These are phyloP conservation scores for Campoletis sonorensis DNA, from an alignment of 1,140 invertebrate species.

Conservation along the genomic window DNA sequence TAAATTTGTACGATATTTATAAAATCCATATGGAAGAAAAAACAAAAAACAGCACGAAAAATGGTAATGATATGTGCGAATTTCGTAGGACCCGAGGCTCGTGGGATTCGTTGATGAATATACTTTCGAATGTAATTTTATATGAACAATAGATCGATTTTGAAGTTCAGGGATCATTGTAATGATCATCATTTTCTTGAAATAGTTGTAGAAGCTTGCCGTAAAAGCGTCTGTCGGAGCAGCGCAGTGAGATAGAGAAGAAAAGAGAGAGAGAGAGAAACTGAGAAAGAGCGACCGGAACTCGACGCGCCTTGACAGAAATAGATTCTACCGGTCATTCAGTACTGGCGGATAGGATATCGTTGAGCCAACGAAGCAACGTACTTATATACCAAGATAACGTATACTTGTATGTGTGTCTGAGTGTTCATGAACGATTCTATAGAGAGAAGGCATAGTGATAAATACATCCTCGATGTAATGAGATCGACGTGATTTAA, in stretches of 20 bases:
- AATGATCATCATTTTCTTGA: not conserved
- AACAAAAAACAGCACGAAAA: not conserved
- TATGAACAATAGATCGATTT: not conserved
- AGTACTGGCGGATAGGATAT: constrained; percentile 33
- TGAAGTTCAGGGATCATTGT: not conserved
- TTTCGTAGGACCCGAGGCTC: not conserved
- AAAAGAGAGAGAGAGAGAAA: constrained; percentile 46
- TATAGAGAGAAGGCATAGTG: constrained; percentile 31
- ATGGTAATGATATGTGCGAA: not conserved
- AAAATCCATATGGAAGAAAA: not conserved
- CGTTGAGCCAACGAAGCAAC: not conserved
- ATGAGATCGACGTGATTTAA: constrained; percentile 47
- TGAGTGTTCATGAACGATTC: not conserved
- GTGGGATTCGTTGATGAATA: not conserved
- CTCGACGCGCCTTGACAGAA: constrained; percentile 51
- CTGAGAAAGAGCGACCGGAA: constrained; percentile 49
- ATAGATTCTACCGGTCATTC: constrained; percentile 45
- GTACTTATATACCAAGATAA: constrained; percentile 11
- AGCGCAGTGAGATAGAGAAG: constrained; percentile 47
- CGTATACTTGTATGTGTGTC: not conserved
- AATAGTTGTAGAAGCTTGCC: constrained; percentile 51
- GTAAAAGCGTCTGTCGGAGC: constrained; percentile 56
- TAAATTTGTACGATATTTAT: not conserved
- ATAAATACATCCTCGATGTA: constrained; percentile 45
- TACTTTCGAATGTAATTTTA: not conserved